A percentile compares a stretch with the other conserved stretches of the same genome.
phyloP scores from a whole-genome alignment of 2,797 vertebrate genomes.

The Neopelma chrysocephalum region DNA sequence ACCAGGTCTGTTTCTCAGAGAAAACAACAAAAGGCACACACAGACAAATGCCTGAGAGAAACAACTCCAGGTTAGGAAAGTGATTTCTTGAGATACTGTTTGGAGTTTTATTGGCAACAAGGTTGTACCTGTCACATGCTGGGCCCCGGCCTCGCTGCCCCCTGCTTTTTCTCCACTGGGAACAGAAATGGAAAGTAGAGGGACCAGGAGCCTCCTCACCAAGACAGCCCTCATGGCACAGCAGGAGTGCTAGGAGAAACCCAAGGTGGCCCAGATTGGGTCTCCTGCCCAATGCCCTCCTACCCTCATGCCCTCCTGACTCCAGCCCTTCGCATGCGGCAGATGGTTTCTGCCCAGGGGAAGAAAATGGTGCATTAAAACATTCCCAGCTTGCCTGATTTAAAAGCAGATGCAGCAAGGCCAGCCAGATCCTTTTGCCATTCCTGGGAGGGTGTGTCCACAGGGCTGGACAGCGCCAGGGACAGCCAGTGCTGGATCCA shows the following conservation, averaged over 20 bases:
- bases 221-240: background rate
- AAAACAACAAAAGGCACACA: slow-evolving; percentile 31
- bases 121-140: slow-evolving; percentile 1
- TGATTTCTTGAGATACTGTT: background rate
- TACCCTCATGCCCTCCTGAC: accelerated
- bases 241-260: background rate
- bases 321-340: background rate
- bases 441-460: accelerated
- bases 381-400: background rate
- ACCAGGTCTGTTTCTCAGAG: background rate
- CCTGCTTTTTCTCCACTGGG: background rate
- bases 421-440: background rate
- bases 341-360: background rate
- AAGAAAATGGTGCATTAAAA: background rate
- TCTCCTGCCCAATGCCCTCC: no score
- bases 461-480: background rate
- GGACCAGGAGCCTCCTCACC: background rate
- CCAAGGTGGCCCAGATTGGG: accelerated
- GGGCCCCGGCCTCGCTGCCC: accelerated
- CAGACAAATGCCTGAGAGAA: slow-evolving; percentile 29
- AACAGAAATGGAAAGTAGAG: background rate
- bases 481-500: background rate
- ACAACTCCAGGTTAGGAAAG: background rate
- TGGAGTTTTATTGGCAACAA: slow-evolving; percentile 44
- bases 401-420: background rate